Evolutionary conservation across 35 echinoderm and acorn worm genomes (phyloP).

Genomic region (Lytechinus pictus): DNA sequence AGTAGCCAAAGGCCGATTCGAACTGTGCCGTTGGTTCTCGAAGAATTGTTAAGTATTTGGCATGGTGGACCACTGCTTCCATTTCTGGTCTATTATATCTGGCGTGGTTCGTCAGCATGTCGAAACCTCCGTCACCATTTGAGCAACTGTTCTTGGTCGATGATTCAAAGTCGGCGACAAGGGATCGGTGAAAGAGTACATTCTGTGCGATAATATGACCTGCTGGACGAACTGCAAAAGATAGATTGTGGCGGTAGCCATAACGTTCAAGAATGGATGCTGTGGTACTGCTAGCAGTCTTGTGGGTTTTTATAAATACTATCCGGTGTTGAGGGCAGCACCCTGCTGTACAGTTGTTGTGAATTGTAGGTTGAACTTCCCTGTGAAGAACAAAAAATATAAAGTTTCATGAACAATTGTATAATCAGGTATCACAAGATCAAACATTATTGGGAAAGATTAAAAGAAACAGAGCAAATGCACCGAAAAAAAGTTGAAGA

Average conservation of each 20-base stretch:
- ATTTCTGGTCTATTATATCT: constrained; percentile 74
- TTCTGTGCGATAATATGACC: constrained; percentile 57
- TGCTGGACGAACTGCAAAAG: constrained; percentile 61
- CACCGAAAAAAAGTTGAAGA: no score
- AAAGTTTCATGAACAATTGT: neutral
- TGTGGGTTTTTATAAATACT: constrained; percentile 85
- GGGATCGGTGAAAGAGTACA: neutral
- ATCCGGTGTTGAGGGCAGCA: constrained; percentile 39
- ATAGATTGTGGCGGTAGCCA: constrained; percentile 72
- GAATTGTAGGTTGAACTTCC: neutral
- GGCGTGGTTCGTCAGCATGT: constrained; percentile 85
- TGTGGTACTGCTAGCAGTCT: constrained; percentile 74
- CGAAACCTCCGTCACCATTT: constrained; percentile 37
- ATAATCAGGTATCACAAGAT: no score
- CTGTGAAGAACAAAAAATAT: neutral
- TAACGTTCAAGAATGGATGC: constrained; percentile 78
- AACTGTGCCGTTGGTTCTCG: constrained; percentile 69
- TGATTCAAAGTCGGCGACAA: neutral
- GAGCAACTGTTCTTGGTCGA: neutral
- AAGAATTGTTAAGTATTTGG: constrained; percentile 77
- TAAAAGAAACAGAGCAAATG: no score
- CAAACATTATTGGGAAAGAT: no score
- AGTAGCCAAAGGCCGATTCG: constrained; percentile 84
- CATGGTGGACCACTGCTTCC: constrained; percentile 68
- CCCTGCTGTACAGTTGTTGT: neutral